phyloP scores from a whole-genome alignment of 2,797 vertebrate species.

The Astyanax mexicanus region DNA sequence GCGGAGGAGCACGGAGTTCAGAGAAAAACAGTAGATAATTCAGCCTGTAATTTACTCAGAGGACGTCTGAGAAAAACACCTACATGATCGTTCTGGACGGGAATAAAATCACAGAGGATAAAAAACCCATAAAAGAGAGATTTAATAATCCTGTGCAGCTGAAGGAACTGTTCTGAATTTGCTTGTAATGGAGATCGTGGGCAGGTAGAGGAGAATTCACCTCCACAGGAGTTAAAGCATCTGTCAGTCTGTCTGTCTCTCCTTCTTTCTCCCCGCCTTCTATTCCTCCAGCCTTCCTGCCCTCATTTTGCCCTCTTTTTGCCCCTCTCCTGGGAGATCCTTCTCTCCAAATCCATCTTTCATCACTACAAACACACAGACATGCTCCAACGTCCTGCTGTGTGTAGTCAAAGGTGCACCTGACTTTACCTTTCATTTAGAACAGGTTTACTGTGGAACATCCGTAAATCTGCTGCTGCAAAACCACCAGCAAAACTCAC shows the following conservation, averaged over 20 bases:
- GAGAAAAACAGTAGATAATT: no score
- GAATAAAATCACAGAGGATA: no score
- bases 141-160: no score
- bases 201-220: conserved; percentile 11
- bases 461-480: background rate
- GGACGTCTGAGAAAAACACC: no score
- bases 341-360: background rate
- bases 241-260: conserved; percentile 38
- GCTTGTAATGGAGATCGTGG: conserved; percentile 45
- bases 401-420: background rate
- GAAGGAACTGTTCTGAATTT: conserved; percentile 40
- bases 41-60: no score
- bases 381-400: background rate
- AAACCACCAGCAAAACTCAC: no score
- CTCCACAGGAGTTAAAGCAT: background rate
- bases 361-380: background rate
- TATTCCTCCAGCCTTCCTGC: conserved; percentile 25
- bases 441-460: background rate
- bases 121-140: no score
- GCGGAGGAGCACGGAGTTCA: no score
- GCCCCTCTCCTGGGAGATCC: background rate
- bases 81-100: no score
- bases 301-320: conserved; percentile 44
- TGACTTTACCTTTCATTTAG: background rate
- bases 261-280: conserved; percentile 39